Base-by-base conservation (phyloP, 53 echinoderm and acorn worm genomes). In the Echinometra lucunter region DNA sequence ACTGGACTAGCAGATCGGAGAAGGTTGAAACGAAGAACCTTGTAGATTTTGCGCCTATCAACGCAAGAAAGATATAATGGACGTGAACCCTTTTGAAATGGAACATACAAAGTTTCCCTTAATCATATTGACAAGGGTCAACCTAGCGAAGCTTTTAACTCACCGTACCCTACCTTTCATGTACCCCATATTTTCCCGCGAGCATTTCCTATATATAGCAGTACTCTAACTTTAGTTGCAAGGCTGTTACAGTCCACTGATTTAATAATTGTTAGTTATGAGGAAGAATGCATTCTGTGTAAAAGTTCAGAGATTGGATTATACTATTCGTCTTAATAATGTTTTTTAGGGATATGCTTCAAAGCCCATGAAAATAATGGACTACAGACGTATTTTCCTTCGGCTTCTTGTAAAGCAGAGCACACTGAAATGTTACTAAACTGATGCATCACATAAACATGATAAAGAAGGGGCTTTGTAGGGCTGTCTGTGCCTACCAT, bases 191-290 rank as follows among this genome's bases (percentile, higher is more conserved):
- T 28, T 88, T 57, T 55, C 34, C 55, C 57, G 6, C 88, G 34
- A 81, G 81, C 81, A 44, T 81, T 81, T 3, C 13, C 88, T 88
- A 55, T 30, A 88, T 56, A 88, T 88, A 88, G 88, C 88, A 88
- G 88, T 28, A 49, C 57, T 88, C 55, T 11, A 88, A 57, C 57
- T 57, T 44, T 4, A 21, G 30, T 34, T n/a, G 8, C 16, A 56
- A 56, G 88, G 88, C 25, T 21, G 53, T 30, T 53, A 57, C 30
- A 28, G 2, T 88, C 55, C n/a, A 28, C 30, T 55, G 88, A 88
- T 88, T 88, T 16, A 88, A 88, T 88, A 88, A 88, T 88, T 23
- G 44, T 88, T 32, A 4, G 57, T 6, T 57, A 56, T 88, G 6
- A 49, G 19, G 30, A 57, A 27, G 88, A 88, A 88, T 57, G 56